Base-by-base conservation (phyloP, 2,888 invertebrate species). In the Heliconius ethilla region DNA sequence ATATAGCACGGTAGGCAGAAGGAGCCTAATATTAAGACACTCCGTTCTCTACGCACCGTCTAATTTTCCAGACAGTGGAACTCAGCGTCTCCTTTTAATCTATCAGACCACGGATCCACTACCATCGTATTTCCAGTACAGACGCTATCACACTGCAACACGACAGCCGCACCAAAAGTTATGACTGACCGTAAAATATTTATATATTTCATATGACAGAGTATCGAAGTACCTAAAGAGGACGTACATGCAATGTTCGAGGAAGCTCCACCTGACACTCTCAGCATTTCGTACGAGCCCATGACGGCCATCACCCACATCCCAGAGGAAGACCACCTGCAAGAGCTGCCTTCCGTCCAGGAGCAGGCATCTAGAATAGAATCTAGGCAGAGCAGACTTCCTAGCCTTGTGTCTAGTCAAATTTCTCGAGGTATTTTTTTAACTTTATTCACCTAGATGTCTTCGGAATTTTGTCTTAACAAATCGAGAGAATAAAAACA, bases 291-390 rank as follows among this genome's bases (percentile, higher is more conserved):
- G 0, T 92, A 90, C 80, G 87, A 92, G 62, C 89, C 91, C 0
- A 89, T 84, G 85, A 88, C 84, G 78, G 89, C 90, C 0, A 84
- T 93, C 45, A 91, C 90, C 0, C 87, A 89, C 70, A 82, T 89
- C 0, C 82, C 85, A 0, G 84, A 85, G 18, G 83, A 83, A 0
- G 78, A 77, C 6, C 69, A 79, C 15, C 66, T 70, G 10, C 70
- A 51, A 37, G 70, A 78, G 7, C 40, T 51, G 27, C 25, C 78
- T 4, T 45, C 70, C 29, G 59, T 77, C 22, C 73, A 67, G 3
- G 76, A 66, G 13, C 79, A 67, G 29, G 22, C 40, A 9, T 77
- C 81, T 13, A 73, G 77, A 13, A 18, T 78, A n/a, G 76, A 77
- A 6, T 29, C 65, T 37, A 74, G 75, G 22, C 62, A 55, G 6